These are phyloP conservation scores for Apodemia duryi DNA, from an alignment of 2,888 invertebrate species.

Conservation along the genomic window DNA sequence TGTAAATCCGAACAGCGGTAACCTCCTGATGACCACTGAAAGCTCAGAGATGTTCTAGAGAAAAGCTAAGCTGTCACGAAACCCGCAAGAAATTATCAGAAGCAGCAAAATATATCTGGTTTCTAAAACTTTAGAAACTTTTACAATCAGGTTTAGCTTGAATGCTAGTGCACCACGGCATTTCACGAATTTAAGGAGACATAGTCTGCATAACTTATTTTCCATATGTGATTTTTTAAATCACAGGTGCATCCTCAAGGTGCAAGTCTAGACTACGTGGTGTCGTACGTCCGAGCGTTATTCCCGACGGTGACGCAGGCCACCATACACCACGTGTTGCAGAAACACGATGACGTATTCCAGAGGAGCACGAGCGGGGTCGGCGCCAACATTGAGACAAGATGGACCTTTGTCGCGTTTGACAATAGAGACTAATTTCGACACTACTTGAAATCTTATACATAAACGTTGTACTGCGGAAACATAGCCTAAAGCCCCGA, in stretches of 20 bases:
- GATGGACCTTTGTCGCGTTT: conserved; percentile 92
- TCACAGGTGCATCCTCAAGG: conserved; percentile 93
- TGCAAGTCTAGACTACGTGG: conserved; percentile 93
- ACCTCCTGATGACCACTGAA: no score
- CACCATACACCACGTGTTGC: conserved; percentile 87
- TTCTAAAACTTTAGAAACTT: no score
- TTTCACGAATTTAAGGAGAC: no score
- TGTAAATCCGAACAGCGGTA: no score
- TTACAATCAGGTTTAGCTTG: no score
- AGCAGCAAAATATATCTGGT: no score
- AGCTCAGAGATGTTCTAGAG: no score
- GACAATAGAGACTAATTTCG: conserved; percentile 83
- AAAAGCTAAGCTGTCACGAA: no score
- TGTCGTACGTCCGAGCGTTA: conserved; percentile 92
- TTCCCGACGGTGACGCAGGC: conserved; percentile 85
- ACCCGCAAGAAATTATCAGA: no score
- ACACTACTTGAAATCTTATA: conserved; percentile 85
- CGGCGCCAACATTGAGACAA: conserved; percentile 90
- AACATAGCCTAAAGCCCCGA: conserved; percentile 81
- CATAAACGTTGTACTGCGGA: conserved; percentile 84
- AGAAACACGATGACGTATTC: conserved; percentile 89
- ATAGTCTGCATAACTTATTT: no score
- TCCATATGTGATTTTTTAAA: no score
- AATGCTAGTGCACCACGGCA: no score
- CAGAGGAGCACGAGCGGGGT: conserved; percentile 88